Percentiles rank a stretch among this genome's conserved stretches.
Evolutionary conservation across 2,888 invertebrate species (phyloP).

Genomic region (Oxycera nigricornis): DNA sequence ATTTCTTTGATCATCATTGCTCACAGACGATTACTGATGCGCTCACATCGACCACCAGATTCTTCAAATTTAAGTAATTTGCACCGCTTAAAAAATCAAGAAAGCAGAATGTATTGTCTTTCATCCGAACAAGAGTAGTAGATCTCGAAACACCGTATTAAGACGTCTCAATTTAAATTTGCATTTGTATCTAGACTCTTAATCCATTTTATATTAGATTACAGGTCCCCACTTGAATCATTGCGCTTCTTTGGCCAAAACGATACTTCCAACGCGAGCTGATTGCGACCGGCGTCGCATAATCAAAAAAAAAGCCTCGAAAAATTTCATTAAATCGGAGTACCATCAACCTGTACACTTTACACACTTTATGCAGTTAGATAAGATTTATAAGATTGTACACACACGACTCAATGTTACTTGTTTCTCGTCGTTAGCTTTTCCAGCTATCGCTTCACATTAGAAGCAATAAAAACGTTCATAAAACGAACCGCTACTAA

Average conservation of each 20-base stretch:
- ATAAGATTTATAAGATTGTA: background rate
- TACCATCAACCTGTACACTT: background rate
- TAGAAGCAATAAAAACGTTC: slow-evolving; percentile 8
- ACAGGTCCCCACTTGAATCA: background rate
- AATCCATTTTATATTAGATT: too few relatives aligned
- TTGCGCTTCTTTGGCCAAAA: background rate
- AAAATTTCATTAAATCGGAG: background rate
- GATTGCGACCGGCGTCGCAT: background rate
- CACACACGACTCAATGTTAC: background rate
- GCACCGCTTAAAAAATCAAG: too few relatives aligned
- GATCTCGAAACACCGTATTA: too few relatives aligned
- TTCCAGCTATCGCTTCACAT: background rate
- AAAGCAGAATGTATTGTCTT: too few relatives aligned
- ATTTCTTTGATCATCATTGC: too few relatives aligned
- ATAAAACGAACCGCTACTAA: slow-evolving; percentile 18
- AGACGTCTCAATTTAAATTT: too few relatives aligned
- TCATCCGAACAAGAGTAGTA: too few relatives aligned
- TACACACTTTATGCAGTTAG: background rate
- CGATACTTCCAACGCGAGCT: background rate
- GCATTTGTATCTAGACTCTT: too few relatives aligned
- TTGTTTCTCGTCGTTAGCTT: background rate
- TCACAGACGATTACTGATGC: too few relatives aligned
- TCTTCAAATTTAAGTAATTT: too few relatives aligned
- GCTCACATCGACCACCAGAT: too few relatives aligned
- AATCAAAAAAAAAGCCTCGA: background rate